Conservation (phyloP, 2,888 invertebrate genomes). For the Candidula unifasciata region DNA sequence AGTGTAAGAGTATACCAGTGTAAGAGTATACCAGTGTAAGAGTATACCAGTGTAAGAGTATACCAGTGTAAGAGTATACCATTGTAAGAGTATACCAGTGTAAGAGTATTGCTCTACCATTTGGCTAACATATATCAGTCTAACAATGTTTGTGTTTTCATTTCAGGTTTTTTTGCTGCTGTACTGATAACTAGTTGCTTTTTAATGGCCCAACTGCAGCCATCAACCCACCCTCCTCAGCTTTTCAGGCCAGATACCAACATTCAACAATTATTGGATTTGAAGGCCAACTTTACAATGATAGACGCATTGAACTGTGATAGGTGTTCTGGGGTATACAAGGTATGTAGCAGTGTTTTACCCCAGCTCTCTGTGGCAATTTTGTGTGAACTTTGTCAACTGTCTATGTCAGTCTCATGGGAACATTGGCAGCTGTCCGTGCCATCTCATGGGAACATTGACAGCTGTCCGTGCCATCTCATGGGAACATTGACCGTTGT, state of each 20-base stretch:
- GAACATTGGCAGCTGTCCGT: no score
- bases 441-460: no score
- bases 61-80: no score
- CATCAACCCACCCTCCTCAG: conserved; percentile 72
- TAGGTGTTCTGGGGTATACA: conserved; percentile 70
- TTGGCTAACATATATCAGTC: no score
- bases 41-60: no score
- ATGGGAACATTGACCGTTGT: no score
- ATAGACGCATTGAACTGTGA: conserved; percentile 69
- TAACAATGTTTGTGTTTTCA: background rate
- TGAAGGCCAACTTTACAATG: conserved; percentile 72
- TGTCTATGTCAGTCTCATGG: no score
- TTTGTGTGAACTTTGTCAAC: background rate
- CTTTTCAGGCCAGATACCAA: conserved; percentile 72
- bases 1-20: no score
- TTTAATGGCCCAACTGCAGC: conserved; percentile 66
- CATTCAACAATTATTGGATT: conserved; percentile 71
- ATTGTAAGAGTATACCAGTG: no score
- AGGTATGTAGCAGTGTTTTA: conserved; percentile 54
- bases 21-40: no score
- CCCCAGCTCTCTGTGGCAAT: background rate
- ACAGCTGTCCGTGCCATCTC: background rate
- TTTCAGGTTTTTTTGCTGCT: conserved; percentile 63
- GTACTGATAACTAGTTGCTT: conserved; percentile 66
- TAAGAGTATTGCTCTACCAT: no score